These are phyloP conservation scores for Phymatocera aterrima DNA, from an alignment of 2,888 invertebrate genomes.

Conservation along the genomic window DNA sequence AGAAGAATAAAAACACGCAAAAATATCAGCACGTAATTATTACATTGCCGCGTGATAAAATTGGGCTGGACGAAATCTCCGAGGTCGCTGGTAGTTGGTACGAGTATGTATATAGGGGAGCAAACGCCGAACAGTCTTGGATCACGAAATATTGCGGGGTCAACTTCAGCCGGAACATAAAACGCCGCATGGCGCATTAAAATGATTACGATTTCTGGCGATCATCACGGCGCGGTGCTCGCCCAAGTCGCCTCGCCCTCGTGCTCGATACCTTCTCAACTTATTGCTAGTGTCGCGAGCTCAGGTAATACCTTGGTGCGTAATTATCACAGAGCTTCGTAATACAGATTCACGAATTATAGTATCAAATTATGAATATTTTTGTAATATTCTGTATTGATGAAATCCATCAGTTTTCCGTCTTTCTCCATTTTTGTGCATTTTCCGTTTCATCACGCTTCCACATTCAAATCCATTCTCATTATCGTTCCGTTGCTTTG, in stretches of 20 bases:
- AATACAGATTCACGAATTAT: not conserved
- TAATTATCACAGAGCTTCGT: no score
- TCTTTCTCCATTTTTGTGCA: no score
- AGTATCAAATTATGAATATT: not conserved
- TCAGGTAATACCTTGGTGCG: no score
- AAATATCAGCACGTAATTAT: not conserved
- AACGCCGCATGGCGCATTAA: slow-evolving; percentile 38
- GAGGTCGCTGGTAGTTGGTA: no score
- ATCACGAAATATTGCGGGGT: slow-evolving; percentile 54
- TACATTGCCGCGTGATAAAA: not conserved
- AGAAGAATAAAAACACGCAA: not conserved
- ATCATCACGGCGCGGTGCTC: slow-evolving; percentile 33
- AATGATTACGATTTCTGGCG: slow-evolving; percentile 53
- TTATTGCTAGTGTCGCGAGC: no score
- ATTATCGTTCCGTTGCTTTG: no score
- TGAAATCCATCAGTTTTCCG: no score
- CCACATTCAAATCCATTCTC: no score
- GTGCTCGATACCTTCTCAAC: no score
- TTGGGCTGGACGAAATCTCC: slow-evolving; percentile 1
- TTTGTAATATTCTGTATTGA: not conserved
- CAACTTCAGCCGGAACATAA: not conserved
- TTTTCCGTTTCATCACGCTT: no score
- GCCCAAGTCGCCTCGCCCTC: slow-evolving; percentile 26
- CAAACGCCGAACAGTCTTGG: slow-evolving; percentile 58
- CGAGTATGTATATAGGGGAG: slow-evolving; percentile 32